phyloP scores from a whole-genome alignment of 2,797 vertebrate genomes.

The Aldrovandia affinis region DNA sequence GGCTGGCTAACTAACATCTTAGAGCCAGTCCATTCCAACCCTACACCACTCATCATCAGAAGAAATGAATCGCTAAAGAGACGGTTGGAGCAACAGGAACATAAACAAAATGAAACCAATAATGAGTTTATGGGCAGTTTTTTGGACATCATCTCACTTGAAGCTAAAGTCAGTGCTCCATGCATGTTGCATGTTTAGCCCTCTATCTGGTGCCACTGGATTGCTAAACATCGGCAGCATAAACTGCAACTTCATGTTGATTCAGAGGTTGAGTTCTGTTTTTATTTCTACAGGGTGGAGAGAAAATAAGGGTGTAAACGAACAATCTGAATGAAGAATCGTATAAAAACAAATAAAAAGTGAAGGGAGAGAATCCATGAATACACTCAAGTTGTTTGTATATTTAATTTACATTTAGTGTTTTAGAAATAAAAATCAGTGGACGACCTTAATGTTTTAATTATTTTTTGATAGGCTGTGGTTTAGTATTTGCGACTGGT shows the following conservation, averaged over 20 bases:
- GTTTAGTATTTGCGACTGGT: no score
- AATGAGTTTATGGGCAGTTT: conserved; percentile 68
- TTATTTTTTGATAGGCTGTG: no score
- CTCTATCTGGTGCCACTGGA: conserved; percentile 63
- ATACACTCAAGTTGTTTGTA: neutral
- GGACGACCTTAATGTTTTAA: no score
- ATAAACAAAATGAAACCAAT: conserved; percentile 70
- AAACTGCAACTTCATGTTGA: conserved; percentile 39
- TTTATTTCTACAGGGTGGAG: conserved; percentile 54
- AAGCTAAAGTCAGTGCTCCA: conserved; percentile 58
- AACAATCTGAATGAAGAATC: conserved; percentile 42
- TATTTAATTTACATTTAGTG: neutral
- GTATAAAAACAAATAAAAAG: no score
- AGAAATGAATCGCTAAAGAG: conserved; percentile 6
- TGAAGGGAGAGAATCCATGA: neutral
- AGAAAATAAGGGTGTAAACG: conserved; percentile 38
- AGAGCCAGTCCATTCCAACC: no score
- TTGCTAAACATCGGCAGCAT: conserved; percentile 54
- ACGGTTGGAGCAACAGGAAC: conserved; percentile 55
- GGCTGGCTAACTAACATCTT: no score
- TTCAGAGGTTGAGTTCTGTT: conserved; percentile 53
- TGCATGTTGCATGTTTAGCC: conserved; percentile 59
- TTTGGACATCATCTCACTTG: conserved; percentile 73
- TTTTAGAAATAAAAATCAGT: no score
- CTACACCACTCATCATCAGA: no score